Percentiles rank a stretch among this genome's conserved stretches.
phyloP scores from a whole-genome alignment of 2,797 vertebrate genomes.

The Anas flavirostris region DNA sequence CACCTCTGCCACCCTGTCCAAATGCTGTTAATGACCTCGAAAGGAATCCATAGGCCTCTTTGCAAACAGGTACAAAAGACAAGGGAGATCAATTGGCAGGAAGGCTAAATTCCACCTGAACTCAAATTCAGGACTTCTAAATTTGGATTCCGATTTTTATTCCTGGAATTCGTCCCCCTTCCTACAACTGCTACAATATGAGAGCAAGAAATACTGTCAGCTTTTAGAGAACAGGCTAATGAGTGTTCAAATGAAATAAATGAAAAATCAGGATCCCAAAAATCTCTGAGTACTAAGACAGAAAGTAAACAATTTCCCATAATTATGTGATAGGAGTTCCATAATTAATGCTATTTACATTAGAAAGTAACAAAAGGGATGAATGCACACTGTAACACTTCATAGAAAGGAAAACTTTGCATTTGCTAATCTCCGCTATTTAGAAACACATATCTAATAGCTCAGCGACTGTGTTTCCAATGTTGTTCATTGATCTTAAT shows the following conservation, averaged over 20 bases:
- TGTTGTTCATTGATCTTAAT: not conserved
- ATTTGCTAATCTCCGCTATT: conserved; percentile 19
- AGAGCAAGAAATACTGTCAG: not conserved
- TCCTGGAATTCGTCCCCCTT: not conserved
- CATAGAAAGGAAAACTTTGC: not conserved
- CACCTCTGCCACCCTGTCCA: not conserved
- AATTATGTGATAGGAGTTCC: not conserved
- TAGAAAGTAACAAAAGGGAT: conserved; percentile 15
- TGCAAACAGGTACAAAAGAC: not conserved
- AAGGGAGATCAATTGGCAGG: not conserved
- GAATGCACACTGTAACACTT: not conserved
- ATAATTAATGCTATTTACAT: conserved; percentile 25
- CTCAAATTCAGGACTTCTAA: not conserved
- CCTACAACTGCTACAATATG: not conserved
- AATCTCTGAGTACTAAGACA: not conserved
- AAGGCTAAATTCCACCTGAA: not conserved
- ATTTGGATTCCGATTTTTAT: not conserved
- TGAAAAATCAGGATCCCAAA: not conserved
- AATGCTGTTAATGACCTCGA: not conserved
- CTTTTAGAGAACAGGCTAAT: not conserved
- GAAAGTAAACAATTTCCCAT: conserved; percentile 3
- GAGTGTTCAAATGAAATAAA: not conserved
- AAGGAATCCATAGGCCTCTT: not conserved
- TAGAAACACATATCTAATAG: not conserved
- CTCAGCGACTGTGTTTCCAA: not conserved